These are phyloP conservation scores for Ophion ventricosus DNA, from an alignment of 2,888 invertebrate genomes.

Conservation along the genomic window DNA sequence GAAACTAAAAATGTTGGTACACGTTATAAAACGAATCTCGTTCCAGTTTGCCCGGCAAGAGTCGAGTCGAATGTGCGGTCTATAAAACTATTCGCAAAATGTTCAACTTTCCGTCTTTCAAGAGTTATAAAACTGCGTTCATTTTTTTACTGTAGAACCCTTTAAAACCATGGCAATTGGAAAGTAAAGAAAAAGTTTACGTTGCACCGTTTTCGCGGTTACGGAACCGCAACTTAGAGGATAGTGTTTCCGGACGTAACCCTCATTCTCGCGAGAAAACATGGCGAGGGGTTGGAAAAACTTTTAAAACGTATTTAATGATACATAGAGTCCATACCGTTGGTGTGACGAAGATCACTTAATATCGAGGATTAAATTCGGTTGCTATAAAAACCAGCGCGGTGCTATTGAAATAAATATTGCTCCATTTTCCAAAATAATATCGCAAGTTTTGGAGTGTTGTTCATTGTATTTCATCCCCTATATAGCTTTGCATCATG, in stretches of 20 bases:
- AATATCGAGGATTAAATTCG: slow-evolving; percentile 3
- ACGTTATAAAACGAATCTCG: neutral
- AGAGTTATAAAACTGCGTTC: slow-evolving; percentile 28
- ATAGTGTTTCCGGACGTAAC: slow-evolving; percentile 23
- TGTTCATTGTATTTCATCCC: neutral
- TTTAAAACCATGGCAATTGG: slow-evolving; percentile 19
- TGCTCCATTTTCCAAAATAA: neutral
- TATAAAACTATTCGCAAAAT: slow-evolving; percentile 29
- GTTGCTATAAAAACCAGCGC: neutral
- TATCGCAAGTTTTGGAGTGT: too few relatives aligned
- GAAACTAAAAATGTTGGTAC: neutral
- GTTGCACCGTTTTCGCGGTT: slow-evolving; percentile 35
- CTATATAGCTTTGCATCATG: neutral
- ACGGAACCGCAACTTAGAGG: slow-evolving; percentile 18
- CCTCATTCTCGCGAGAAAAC: slow-evolving; percentile 10
- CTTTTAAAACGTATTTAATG: slow-evolving; percentile 42
- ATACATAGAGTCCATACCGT: neutral
- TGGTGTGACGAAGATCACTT: neutral
- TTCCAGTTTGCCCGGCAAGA: neutral
- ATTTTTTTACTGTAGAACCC: slow-evolving; percentile 13
- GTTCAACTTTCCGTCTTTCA: slow-evolving; percentile 31
- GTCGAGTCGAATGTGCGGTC: slow-evolving; percentile 12
- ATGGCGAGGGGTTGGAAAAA: slow-evolving; percentile 7
- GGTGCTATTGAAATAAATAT: neutral
- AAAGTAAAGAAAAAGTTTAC: slow-evolving; percentile 24